phyloP scores from a whole-genome alignment of 2,113 vertebrate species.

The Pluvianellus socialis region DNA sequence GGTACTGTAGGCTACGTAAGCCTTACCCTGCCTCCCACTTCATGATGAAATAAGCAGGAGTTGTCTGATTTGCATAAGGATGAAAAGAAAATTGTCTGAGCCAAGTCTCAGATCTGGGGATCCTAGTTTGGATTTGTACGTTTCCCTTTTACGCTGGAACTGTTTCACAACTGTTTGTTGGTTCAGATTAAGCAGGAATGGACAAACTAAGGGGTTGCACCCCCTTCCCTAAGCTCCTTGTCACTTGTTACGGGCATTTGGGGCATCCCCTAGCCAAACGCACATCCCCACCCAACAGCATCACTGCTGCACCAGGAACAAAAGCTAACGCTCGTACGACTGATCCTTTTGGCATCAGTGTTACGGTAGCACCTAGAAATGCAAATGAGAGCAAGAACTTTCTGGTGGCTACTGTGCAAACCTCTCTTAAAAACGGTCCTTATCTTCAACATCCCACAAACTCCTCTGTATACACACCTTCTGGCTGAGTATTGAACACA shows the following conservation, averaged over 20 bases:
- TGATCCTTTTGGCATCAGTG: not conserved
- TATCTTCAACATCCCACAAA: not conserved
- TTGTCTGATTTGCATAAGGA: slow-evolving; percentile 53
- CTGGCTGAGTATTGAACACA: not conserved
- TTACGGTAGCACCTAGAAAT: not conserved
- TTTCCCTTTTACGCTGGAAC: not conserved
- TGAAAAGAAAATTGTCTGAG: slow-evolving; percentile 1
- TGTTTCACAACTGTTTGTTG: not conserved
- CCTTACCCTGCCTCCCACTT: slow-evolving; percentile 31
- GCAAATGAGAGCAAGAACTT: not conserved
- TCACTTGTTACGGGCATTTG: rapidly evolving
- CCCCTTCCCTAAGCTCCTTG: not conserved
- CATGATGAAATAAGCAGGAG: slow-evolving; percentile 45
- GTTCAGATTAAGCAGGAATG: not conserved
- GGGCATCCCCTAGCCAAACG: not conserved
- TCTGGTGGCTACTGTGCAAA: not conserved
- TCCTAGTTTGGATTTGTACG: not conserved
- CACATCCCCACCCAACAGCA: not conserved
- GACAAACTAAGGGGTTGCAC: not conserved
- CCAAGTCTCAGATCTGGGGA: not conserved
- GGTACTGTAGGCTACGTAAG: slow-evolving; percentile 39
- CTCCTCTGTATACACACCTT: not conserved
- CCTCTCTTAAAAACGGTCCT: not conserved
- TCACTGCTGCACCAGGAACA: not conserved
- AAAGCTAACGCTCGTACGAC: rapidly evolving